phyloP scores from a whole-genome alignment of 2,888 invertebrate genomes.

The Podotricha telesiphe region DNA sequence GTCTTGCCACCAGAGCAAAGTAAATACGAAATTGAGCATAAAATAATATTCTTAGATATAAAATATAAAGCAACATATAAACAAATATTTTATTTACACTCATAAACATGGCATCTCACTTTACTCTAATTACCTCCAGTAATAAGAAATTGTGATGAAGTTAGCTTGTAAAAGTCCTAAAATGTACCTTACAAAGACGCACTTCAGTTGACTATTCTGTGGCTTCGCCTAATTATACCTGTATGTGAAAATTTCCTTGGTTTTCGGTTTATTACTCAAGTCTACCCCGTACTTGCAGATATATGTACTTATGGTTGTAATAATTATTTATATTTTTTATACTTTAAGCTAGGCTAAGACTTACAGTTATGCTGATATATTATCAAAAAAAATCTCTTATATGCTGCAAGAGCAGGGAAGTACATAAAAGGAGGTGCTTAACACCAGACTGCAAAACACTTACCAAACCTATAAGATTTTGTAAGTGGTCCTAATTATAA shows the following conservation, averaged over 20 bases:
- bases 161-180: background rate
- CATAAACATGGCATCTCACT: constrained; percentile 27
- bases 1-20: too few relatives aligned
- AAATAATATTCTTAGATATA: too few relatives aligned
- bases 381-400: too few relatives aligned
- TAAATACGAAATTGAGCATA: too few relatives aligned
- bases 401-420: too few relatives aligned
- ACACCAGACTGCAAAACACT: too few relatives aligned
- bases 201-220: constrained; percentile 1
- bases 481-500: too few relatives aligned
- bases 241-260: background rate
- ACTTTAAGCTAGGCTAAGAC: too few relatives aligned
- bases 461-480: too few relatives aligned
- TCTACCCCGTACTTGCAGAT: background rate
- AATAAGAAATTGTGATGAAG: constrained; percentile 25
- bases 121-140: constrained; percentile 36
- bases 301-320: background rate
- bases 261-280: constrained; percentile 12
- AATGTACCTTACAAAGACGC: background rate
- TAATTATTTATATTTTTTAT: background rate
- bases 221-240: constrained; percentile 5
- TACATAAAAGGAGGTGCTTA: too few relatives aligned
- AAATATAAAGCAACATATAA: background rate
- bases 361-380: too few relatives aligned
- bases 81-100: background rate